Evolutionary conservation across 2,888 invertebrate species (phyloP).

Genomic region (Epiperipatus broadwayi): DNA sequence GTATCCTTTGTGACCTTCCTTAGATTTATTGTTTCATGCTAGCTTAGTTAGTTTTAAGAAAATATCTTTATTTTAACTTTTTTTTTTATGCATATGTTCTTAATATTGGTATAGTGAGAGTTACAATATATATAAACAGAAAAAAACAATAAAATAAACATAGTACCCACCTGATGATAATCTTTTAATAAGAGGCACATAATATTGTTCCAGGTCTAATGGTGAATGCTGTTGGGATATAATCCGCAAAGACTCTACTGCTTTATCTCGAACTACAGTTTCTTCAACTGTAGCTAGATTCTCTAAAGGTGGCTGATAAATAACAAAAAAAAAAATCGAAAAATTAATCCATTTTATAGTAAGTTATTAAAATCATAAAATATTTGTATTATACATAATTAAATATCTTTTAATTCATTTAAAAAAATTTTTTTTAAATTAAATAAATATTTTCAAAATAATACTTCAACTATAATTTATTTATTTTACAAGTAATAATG

Average conservation of each 20-base stretch:
- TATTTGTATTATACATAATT: too few species aligned
- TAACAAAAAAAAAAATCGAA: neutral
- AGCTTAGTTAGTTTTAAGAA: too few species aligned
- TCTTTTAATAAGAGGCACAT: constrained; percentile 83
- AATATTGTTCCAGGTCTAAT: constrained; percentile 77
- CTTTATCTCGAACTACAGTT: constrained; percentile 98
- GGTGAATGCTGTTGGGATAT: constrained; percentile 55
- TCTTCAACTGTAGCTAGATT: constrained; percentile 95
- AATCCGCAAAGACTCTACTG: constrained; percentile 69
- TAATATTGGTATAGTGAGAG: too few species aligned
- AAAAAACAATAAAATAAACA: neutral
- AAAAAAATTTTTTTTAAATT: too few species aligned
- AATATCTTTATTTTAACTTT: too few species aligned
- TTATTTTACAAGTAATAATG: too few species aligned
- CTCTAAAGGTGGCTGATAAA: constrained; percentile 60
- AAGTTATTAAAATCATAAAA: neutral
- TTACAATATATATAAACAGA: neutral
- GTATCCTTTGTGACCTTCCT: too few species aligned
- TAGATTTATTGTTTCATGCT: too few species aligned
- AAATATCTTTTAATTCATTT: too few species aligned
- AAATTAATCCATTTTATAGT: constrained; percentile 19
- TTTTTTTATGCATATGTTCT: too few species aligned
- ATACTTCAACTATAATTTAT: too few species aligned
- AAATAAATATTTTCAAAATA: too few species aligned
- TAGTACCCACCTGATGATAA: constrained; percentile 43